These are phyloP conservation scores for Melolontha melolontha DNA, from an alignment of 2,888 invertebrate genomes.

Conservation along the genomic window DNA sequence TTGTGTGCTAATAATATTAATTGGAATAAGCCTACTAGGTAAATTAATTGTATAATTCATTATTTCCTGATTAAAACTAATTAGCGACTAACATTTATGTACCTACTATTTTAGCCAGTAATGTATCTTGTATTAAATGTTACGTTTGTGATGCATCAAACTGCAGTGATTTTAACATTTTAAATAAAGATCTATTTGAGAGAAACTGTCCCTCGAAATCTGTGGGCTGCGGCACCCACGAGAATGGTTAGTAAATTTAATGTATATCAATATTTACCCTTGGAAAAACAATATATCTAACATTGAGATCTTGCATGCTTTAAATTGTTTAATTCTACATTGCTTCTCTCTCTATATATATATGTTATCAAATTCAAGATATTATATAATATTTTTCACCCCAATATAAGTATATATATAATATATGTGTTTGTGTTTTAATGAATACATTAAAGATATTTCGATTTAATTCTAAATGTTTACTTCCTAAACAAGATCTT, in stretches of 20 bases:
- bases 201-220: slow-evolving; percentile 21
- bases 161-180: slow-evolving; percentile 25
- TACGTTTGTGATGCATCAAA: slow-evolving; percentile 31
- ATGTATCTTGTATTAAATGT: slow-evolving; percentile 30
- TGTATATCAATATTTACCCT: slow-evolving; percentile 8
- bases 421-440: no score
- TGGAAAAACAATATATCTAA: no score
- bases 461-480: no score
- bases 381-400: no score
- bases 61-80: slow-evolving; percentile 13
- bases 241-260: slow-evolving; percentile 23
- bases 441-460: no score
- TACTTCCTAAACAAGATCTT: no score
- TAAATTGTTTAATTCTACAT: no score
- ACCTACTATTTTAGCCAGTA: slow-evolving; percentile 24
- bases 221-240: slow-evolving; percentile 15
- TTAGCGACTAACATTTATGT: slow-evolving; percentile 23
- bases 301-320: no score
- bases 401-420: no score
- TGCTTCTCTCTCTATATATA: no score
- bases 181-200: slow-evolving; percentile 22
- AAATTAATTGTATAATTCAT: slow-evolving; percentile 27
- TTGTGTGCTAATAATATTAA: slow-evolving; percentile 23
- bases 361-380: no score
- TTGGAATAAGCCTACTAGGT: slow-evolving; percentile 28